Percentiles rank a stretch among this genome's conserved stretches.
Evolutionary conservation across 2,888 invertebrate genomes (phyloP).

Genomic region (Graphium colonna): DNA sequence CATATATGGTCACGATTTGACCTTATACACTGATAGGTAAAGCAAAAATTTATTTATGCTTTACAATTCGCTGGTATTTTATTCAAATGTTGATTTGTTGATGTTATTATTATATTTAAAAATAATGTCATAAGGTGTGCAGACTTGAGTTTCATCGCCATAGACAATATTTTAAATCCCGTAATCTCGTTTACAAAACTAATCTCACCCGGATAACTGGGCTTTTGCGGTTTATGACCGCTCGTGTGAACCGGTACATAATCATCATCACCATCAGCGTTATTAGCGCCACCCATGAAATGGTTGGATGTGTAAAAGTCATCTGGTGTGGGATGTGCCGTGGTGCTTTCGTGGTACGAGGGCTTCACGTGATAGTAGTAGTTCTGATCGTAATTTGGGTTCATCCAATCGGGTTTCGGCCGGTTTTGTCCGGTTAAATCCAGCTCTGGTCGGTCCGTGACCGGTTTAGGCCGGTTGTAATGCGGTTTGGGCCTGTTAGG

Average conservation of each 20-base stretch:
- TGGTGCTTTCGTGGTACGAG: conserved; percentile 68
- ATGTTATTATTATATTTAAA: too few relatives aligned
- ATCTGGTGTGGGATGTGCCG: conserved; percentile 46
- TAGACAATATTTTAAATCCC: conserved; percentile 1
- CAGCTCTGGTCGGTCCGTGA: conserved; percentile 40
- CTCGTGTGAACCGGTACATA: conserved; percentile 65
- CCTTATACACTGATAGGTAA: too few relatives aligned
- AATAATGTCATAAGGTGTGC: too few relatives aligned
- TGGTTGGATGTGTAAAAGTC: conserved; percentile 50
- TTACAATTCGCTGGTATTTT: too few relatives aligned
- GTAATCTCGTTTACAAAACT: conserved; percentile 12
- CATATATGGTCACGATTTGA: too few relatives aligned
- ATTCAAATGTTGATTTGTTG: too few relatives aligned
- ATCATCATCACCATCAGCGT: conserved; percentile 62
- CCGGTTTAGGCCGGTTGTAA: conserved; percentile 44
- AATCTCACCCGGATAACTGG: conserved; percentile 58
- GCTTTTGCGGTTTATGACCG: conserved; percentile 55
- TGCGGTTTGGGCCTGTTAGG: conserved; percentile 56
- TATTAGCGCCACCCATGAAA: conserved; percentile 37
- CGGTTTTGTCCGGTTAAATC: conserved; percentile 31
- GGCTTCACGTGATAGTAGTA: conserved; percentile 72
- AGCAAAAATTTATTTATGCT: too few relatives aligned
- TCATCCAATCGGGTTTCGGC: conserved; percentile 52
- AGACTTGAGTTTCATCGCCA: conserved; percentile 19
- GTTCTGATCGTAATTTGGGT: conserved; percentile 45